Percentiles rank a stretch among this genome's conserved stretches.
phyloP scores from a whole-genome alignment of 1,140 invertebrate genomes.

The Anthonomus grandis region DNA sequence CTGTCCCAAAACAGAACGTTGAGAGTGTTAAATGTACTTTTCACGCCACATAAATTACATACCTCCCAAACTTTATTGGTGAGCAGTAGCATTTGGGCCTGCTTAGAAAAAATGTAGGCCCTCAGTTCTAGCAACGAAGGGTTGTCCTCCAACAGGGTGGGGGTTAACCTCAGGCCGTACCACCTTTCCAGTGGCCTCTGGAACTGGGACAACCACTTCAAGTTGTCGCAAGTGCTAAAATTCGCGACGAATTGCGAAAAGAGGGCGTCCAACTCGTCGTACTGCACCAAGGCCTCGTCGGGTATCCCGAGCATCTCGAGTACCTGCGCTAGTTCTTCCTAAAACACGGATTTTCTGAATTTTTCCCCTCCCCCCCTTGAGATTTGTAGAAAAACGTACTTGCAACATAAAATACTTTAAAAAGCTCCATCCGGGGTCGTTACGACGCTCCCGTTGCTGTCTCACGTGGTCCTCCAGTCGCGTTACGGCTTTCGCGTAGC shows the following conservation, averaged over 20 bases:
- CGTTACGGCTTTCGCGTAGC: conserved; percentile 81
- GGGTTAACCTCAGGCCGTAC: conserved; percentile 72
- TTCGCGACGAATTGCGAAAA: conserved; percentile 96
- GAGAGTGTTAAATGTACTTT: neutral
- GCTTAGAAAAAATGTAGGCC: conserved; percentile 91
- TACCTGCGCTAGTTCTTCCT: conserved; percentile 94
- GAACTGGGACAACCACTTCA: conserved; percentile 77
- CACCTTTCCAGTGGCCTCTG: conserved; percentile 74
- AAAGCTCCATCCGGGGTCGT: conserved; percentile 90
- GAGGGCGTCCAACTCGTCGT: conserved; percentile 94
- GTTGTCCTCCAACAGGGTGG: conserved; percentile 37
- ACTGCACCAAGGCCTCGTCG: conserved; percentile 93
- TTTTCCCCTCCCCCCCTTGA: neutral
- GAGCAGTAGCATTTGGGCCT: conserved; percentile 80
- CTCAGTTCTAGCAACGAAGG: conserved; percentile 78
- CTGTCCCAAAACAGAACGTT: conserved; percentile 47
- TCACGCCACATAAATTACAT: conserved; percentile 37
- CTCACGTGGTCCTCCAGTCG: conserved; percentile 91
- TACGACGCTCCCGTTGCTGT: conserved; percentile 83
- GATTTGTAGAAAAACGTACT: conserved; percentile 52
- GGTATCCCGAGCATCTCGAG: conserved; percentile 90
- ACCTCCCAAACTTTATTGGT: conserved; percentile 79
- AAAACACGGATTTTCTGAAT: neutral
- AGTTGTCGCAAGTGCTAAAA: conserved; percentile 78
- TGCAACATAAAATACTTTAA: conserved; percentile 91